Conservation (phyloP, 2,888 invertebrate species). For the Petrolisthes cinctipes region DNA sequence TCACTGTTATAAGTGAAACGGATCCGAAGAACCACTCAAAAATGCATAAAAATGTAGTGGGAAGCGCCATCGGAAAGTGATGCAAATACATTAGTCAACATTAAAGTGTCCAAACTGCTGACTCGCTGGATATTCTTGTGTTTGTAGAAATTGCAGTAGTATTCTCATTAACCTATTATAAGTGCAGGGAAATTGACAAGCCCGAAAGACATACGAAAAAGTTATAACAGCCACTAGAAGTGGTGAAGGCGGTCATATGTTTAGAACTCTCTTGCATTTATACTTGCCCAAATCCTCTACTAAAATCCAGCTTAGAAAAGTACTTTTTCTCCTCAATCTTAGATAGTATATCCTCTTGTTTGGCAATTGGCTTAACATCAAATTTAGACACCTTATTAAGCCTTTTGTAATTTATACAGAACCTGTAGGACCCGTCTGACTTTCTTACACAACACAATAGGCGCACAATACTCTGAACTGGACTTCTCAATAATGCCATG, state of each 20-base stretch:
- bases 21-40: too few relatives aligned
- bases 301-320: neutral
- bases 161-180: conserved; percentile 6
- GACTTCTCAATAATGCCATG: neutral
- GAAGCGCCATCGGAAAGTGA: too few relatives aligned
- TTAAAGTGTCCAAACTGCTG: too few relatives aligned
- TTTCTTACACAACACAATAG: neutral
- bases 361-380: neutral
- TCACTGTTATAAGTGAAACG: too few relatives aligned
- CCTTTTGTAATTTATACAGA: neutral
- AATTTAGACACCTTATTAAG: neutral
- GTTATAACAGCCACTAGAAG: neutral
- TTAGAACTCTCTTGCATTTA: neutral
- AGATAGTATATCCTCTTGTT: neutral
- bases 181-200: neutral
- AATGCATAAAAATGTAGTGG: too few relatives aligned
- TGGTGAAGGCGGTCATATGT: neutral
- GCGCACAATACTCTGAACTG: neutral
- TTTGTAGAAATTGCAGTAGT: too few relatives aligned
- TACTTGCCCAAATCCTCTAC: neutral
- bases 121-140: too few relatives aligned
- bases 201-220: too few relatives aligned
- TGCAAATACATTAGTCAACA: too few relatives aligned
- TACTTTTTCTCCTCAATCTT: neutral
- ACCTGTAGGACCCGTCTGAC: neutral